Conservation (phyloP, 2,797 vertebrate genomes). For the Cryptoprocta ferox region DNA sequence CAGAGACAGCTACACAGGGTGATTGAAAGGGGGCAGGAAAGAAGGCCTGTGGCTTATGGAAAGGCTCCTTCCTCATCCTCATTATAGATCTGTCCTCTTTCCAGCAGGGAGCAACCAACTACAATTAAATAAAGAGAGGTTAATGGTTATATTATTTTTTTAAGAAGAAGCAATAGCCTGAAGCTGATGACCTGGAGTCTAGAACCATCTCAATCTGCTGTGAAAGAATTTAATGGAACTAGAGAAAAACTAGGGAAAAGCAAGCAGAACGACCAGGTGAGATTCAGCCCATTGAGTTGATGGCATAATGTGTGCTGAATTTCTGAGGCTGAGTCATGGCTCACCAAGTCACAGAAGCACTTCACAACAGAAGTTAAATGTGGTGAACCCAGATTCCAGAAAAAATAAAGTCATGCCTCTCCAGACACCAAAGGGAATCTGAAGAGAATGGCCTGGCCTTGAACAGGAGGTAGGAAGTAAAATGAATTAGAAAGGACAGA, state of each 20-base stretch:
- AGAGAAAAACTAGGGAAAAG: neutral
- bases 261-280: neutral
- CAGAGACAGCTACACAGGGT: neutral
- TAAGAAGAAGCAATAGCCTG: neutral
- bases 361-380: neutral
- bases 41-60: neutral
- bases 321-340: neutral
- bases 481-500: neutral
- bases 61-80: neutral
- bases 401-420: neutral
- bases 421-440: neutral
- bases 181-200: neutral
- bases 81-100: neutral
- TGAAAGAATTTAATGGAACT: neutral
- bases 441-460: neutral
- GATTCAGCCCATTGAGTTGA: neutral
- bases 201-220: neutral
- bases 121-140: conserved; percentile 22
- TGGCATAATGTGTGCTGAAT: neutral
- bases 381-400: neutral
- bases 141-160: neutral
- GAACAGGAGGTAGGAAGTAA: neutral
- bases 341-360: neutral
- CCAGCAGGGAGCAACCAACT: neutral
- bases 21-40: neutral